Base-by-base conservation (phyloP, 1,140 invertebrate species). In the Lamellibrachia luymesi region DNA sequence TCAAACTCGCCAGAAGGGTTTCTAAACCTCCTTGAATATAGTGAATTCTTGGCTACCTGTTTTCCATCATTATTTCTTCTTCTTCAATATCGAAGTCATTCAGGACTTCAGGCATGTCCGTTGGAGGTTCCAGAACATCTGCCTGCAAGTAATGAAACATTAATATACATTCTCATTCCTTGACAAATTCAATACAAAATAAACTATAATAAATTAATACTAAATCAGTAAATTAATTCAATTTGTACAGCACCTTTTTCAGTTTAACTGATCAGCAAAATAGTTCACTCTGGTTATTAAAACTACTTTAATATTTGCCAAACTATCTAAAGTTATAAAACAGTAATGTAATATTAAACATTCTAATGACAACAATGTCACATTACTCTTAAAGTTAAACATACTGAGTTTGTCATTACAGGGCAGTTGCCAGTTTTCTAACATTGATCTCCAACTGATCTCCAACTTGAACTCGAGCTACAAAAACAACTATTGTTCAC, bases 51-150 rank as follows among this genome's bases (percentile, higher is more conserved):
- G 64, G 13, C 17, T 93, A 96, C 96, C 97, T 97, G 94, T 98
- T 98, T 96, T 98, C 98, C 92, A 98, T 97, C 94, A 98, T 97
- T 93, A 99, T 95, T 93, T 96, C 95, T 94, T 98, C 98, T 93
- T 99, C 98, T 94, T 96, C 96, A 93, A 97, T 96, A 95, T 98
- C 97, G 94, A 98, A 98, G 95, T 96, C 96, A 95, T 96, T 95
- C n/a, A 96, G 90, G 27, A 97, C 98, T 95, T 98, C 97, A 80
- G 98, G 98, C 91, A 98, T 97, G 94, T 98, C 97, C 94, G 98
- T 97, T 0, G 98, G 95, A 52, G 95, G 98, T 92, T 97, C 97
- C 93, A 97, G 97, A 95, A 97, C 94, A 94, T 96, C 95, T 91
- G 93, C 95, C 96, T 96, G 94, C 52, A 95, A 94, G 13, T 17